Base-by-base conservation (phyloP, 1,140 invertebrate genomes). In the Chrysopa pallens region DNA sequence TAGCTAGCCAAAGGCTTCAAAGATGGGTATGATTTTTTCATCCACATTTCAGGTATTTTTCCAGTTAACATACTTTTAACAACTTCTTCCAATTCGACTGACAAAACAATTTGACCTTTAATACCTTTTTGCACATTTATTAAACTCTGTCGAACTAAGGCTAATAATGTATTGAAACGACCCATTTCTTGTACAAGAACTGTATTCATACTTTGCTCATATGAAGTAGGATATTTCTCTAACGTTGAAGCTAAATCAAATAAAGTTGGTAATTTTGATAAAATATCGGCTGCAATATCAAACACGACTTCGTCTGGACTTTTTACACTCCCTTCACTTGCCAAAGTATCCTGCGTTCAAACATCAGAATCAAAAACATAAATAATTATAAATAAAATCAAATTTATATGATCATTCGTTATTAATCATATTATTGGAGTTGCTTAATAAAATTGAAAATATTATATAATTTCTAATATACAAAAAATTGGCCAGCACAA, bases 111-210 rank as follows among this genome's bases (percentile, higher is more conserved):
- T 6, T 54, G 55, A 76, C 89, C 89, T 76, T 90, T 86, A 39
- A 94, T 85, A 8, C 88, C 90, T 50, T 86, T 86, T 45, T 78
- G 73, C n/a, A 94, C 72, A 44, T 86, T 84, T 8, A 69, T 66
- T 2, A 92, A 66, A 60, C 84, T 92, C 6, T 53, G 68, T 43
- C 81, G 62, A 17, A 96, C 83, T 6, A 74, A 72, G 8, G 50
- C 55, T 0, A 92, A 67, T 1, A 96, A 66, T 45, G 74, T 78
- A 52, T 94, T 93, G 50, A 90, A 96, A 40, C 89, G 61, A 7
- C 76, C 82, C 75, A 92, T 91, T 68, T 94, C 90, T 66, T 96
- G 91, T 1, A 94, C 82, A 28, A 94, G 64, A 2, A 94, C 89
- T 6, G 87, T 90, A 55, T 90, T 90, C 84, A 91, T 87, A 46